Evolutionary conservation across 2,113 vertebrate species (phyloP).

Genomic region (Alligator mississippiensis): DNA sequence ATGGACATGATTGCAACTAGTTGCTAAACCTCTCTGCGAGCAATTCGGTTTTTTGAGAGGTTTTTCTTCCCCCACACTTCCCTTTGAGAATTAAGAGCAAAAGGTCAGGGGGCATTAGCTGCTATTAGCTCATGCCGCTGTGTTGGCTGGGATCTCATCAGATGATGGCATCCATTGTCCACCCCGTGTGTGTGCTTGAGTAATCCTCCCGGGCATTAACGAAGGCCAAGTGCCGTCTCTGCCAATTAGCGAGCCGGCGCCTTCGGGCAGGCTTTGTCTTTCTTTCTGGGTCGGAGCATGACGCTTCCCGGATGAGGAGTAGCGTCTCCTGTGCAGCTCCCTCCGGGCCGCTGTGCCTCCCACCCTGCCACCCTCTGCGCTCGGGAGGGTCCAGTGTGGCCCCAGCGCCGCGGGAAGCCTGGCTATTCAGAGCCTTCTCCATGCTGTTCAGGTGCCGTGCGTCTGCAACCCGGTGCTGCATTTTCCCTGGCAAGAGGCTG

Average conservation of each 20-base stretch:
- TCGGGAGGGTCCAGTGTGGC: rapidly evolving
- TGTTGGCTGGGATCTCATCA: not conserved
- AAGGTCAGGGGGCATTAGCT: not conserved
- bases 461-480: not conserved
- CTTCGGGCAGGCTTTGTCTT: not conserved
- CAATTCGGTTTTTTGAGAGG: not conserved
- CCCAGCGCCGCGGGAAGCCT: rapidly evolving
- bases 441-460: not conserved
- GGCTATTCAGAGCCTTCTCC: not conserved
- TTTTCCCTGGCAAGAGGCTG: not conserved
- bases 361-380: rapidly evolving
- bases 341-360: rapidly evolving
- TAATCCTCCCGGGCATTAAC: not conserved
- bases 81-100: not conserved
- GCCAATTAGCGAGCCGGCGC: rapidly evolving
- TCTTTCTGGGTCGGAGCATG: not conserved
- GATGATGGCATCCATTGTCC: not conserved
- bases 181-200: not conserved
- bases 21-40: not conserved
- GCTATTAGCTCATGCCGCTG: not conserved
- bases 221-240: not conserved
- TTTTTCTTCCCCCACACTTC: not conserved
- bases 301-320: rapidly evolving
- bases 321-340: rapidly evolving
- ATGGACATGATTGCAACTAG: conserved; percentile 48